Conservation (phyloP, 2,113 vertebrate species). For the Litocranius walleri region DNA sequence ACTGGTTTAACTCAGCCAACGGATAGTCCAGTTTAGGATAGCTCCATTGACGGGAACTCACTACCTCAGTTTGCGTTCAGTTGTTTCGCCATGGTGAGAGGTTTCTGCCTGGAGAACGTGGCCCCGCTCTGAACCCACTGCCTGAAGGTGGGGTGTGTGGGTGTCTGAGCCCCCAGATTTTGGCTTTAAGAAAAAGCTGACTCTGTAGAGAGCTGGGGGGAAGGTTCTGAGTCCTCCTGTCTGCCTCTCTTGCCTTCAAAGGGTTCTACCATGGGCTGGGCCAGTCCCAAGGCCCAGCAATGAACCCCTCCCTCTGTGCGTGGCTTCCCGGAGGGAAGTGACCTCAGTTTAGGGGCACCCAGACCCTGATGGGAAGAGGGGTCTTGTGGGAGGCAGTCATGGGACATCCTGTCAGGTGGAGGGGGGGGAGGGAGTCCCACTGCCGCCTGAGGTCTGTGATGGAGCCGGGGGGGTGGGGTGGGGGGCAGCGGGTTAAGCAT, state of each 20-base stretch:
- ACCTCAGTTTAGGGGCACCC: conserved; percentile 42
- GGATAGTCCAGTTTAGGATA: not conserved
- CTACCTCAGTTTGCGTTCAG: not conserved
- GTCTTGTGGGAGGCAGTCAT: conserved; percentile 3
- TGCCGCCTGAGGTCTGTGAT: not conserved
- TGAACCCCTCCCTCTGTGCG: not conserved
- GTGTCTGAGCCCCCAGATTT: not conserved
- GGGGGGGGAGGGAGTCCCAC: not conserved
- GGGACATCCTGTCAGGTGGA: conserved; percentile 45
- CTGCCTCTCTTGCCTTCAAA: not conserved
- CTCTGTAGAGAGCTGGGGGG: not conserved
- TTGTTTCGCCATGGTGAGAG: not conserved
- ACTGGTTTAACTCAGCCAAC: not conserved
- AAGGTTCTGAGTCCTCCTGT: not conserved
- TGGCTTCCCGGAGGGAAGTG: conserved; percentile 42
- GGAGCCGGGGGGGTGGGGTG: rapidly evolving
- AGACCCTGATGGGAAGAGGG: conserved; percentile 14
- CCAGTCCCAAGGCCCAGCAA: not conserved
- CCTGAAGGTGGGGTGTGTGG: not conserved
- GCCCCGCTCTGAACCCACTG: not conserved
- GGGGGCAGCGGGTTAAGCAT: not conserved
- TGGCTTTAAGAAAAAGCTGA: not conserved
- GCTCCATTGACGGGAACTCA: not conserved
- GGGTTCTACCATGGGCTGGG: not conserved
- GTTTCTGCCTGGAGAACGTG: not conserved